Percentiles rank a stretch among this genome's conserved stretches.
Conservation (phyloP, 2,113 vertebrate species). For the Hippocampus mohnikei region DNA sequence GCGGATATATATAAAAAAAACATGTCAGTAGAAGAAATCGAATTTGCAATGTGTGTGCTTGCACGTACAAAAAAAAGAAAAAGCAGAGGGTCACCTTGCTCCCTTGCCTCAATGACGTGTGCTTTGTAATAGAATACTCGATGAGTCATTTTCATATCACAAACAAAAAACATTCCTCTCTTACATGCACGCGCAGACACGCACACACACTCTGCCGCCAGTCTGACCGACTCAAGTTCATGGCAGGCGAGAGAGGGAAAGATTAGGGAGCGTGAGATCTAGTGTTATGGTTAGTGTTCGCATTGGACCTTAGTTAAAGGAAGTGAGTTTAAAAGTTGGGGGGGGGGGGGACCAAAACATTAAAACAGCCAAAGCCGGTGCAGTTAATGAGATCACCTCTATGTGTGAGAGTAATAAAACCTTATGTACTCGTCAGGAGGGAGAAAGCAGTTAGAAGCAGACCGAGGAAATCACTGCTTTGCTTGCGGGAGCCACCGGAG, state of each 20-base stretch:
- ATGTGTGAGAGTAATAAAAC: conserved; percentile 1
- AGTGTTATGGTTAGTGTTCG: conserved; percentile 59
- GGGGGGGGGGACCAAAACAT: conserved; percentile 26
- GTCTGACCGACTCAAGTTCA: conserved; percentile 32
- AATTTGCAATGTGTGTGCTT: conserved; percentile 39
- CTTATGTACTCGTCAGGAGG: conserved; percentile 8
- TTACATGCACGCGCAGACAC: conserved; percentile 38
- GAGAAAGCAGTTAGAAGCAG: conserved; percentile 40
- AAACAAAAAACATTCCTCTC: conserved; percentile 42
- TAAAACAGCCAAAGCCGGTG: conserved; percentile 28
- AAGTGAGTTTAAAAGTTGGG: conserved; percentile 2
- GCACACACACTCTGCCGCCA: conserved; percentile 32
- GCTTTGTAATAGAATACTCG: conserved; percentile 58
- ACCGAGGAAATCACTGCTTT: conserved; percentile 18
- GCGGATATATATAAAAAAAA: conserved; percentile 53
- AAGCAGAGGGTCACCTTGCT: conserved; percentile 40
- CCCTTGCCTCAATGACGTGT: conserved; percentile 54
- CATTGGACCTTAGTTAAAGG: conserved; percentile 55
- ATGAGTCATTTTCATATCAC: conserved; percentile 25
- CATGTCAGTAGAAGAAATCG: conserved; percentile 51
- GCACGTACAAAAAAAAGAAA: conserved; percentile 27
- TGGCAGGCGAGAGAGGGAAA: conserved; percentile 13
- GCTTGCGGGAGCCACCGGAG: conserved; percentile 32
- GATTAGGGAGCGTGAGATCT: conserved; percentile 19
- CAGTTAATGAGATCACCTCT: conserved; percentile 17